Conservation (phyloP, 2,113 vertebrate genomes). For the pig (Sus scrofa) region DNA sequence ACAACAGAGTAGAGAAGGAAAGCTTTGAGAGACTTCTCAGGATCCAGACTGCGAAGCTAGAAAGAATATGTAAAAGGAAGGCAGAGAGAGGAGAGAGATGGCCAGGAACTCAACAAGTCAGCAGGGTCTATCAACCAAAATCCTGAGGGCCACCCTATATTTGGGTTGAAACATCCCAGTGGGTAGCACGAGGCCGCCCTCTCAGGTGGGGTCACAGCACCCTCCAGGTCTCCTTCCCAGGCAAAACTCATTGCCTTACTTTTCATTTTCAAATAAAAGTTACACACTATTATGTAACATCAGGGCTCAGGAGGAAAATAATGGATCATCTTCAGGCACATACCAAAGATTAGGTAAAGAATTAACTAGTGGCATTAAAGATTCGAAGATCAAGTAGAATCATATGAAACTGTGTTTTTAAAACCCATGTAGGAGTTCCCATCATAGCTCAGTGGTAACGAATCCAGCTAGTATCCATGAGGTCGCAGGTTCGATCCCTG, state of each 20-base stretch:
- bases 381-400: neutral
- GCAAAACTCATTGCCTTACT: neutral
- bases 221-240: neutral
- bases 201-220: neutral
- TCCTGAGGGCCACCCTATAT: neutral
- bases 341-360: neutral
- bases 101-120: neutral
- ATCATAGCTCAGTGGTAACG: neutral
- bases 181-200: neutral
- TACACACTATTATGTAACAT: neutral
- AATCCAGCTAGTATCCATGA: too few relatives aligned
- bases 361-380: neutral
- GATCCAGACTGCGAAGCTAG: neutral
- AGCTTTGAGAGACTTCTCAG: neutral
- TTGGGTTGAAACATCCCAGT: accelerated
- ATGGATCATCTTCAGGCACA: neutral
- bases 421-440: conserved; percentile 9
- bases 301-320: neutral
- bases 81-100: neutral
- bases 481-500: too few relatives aligned
- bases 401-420: neutral
- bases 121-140: neutral
- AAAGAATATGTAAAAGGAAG: neutral
- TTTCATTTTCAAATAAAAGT: neutral
- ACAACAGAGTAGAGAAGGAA: neutral